Evolutionary conservation across 2,888 invertebrate species (phyloP).

Genomic region (Cryptosula pallasiana): DNA sequence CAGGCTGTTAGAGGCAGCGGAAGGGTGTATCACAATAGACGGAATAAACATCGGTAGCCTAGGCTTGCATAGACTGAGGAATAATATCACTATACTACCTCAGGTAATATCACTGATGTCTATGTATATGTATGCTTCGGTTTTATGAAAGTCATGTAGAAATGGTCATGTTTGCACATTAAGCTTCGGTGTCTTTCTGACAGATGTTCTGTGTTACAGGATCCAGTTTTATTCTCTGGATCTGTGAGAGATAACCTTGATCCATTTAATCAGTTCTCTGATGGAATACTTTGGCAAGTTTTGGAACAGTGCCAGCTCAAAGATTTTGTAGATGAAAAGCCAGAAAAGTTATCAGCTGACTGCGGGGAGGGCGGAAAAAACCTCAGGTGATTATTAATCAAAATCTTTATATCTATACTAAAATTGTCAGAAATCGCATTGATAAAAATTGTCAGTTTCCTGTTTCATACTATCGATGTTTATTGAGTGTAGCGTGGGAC

Average conservation of each 20-base stretch:
- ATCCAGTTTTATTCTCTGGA: slow-evolving; percentile 3
- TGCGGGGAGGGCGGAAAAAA: slow-evolving; percentile 52
- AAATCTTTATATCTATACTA: no score
- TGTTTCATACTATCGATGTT: no score
- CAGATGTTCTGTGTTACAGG: no score
- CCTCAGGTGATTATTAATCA: no score
- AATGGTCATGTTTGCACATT: no score
- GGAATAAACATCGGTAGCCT: slow-evolving; percentile 37
- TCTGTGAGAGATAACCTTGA: slow-evolving; percentile 50
- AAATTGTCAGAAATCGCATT: no score
- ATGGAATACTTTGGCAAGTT: slow-evolving; percentile 46
- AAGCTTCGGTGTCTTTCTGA: no score
- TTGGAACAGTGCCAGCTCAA: slow-evolving; percentile 51
- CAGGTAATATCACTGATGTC: no score
- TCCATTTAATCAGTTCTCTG: slow-evolving; percentile 46
- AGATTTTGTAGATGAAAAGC: slow-evolving; percentile 38
- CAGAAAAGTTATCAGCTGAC: slow-evolving; percentile 40
- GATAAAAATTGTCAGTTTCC: no score
- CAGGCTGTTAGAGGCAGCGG: slow-evolving; percentile 42
- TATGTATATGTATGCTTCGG: no score
- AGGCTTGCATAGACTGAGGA: slow-evolving; percentile 50
- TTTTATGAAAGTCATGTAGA: no score
- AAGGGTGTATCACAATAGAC: slow-evolving; percentile 41
- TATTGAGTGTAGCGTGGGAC: slow-evolving; percentile 83
- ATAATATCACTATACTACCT: slow-evolving; percentile 52